Conservation (phyloP, 1,140 invertebrate species). For the Drusus annulatus region DNA sequence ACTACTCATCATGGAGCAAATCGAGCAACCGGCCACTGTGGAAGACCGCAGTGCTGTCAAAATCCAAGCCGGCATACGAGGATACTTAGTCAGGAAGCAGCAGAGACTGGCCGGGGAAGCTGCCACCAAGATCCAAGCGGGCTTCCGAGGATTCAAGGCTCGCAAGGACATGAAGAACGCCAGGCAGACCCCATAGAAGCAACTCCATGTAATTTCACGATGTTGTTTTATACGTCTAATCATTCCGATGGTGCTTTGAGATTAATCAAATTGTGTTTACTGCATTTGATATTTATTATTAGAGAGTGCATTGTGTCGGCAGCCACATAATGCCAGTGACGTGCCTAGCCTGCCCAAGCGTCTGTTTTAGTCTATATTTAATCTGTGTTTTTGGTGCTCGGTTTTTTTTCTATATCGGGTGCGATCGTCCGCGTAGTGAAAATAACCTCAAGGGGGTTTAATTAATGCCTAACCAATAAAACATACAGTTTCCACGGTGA, state of each 20-base stretch:
- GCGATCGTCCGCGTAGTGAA: background rate
- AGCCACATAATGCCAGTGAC: background rate
- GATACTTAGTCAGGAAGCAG: conserved; percentile 79
- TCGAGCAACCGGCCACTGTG: conserved; percentile 57
- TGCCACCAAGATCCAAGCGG: conserved; percentile 76
- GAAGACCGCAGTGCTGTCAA: conserved; percentile 80
- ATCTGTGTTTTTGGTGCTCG: conserved; percentile 15
- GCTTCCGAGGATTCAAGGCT: conserved; percentile 74
- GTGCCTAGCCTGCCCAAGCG: background rate
- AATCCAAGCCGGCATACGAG: conserved; percentile 82
- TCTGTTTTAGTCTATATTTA: conserved; percentile 28
- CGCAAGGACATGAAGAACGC: conserved; percentile 67
- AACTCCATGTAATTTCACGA: too few relatives aligned
- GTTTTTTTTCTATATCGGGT: conserved; percentile 24
- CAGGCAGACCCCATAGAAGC: conserved; percentile 36
- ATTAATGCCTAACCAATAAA: conserved; percentile 2
- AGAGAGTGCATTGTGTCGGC: conserved; percentile 8
- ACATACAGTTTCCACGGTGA: background rate
- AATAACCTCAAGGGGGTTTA: background rate
- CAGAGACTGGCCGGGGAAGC: conserved; percentile 72
- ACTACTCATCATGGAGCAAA: conserved; percentile 37
- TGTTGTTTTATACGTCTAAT: conserved; percentile 32
- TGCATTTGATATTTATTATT: conserved; percentile 30
- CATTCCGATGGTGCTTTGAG: conserved; percentile 43
- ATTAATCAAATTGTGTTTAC: conserved; percentile 35